These are phyloP conservation scores for Gadopsis bispinosus DNA, from an alignment of 2,797 vertebrate species.

Conservation along the genomic window DNA sequence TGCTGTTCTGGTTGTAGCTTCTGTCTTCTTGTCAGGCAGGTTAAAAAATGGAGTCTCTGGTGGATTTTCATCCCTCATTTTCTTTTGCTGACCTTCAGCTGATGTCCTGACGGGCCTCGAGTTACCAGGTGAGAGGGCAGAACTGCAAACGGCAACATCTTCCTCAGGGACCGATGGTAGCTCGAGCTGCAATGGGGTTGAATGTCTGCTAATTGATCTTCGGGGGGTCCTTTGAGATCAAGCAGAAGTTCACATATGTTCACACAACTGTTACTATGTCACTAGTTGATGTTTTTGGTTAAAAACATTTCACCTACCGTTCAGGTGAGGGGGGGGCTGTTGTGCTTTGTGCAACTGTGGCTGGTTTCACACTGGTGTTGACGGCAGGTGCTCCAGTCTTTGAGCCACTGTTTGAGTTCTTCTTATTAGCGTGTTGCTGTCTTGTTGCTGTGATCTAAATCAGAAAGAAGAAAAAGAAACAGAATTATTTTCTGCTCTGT, in stretches of 20 bases:
- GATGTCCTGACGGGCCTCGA: constrained; percentile 82
- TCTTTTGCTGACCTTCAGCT: constrained; percentile 76
- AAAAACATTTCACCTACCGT: constrained; percentile 77
- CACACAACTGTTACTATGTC: not conserved
- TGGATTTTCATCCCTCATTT: constrained; percentile 56
- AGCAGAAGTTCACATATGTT: constrained; percentile 9
- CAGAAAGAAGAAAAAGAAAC: constrained; percentile 10
- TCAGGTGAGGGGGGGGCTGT: constrained; percentile 81
- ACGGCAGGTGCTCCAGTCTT: constrained; percentile 27
- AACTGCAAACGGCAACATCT: constrained; percentile 53
- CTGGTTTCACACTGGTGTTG: constrained; percentile 76
- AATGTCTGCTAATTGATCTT: constrained; percentile 67
- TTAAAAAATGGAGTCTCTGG: constrained; percentile 27
- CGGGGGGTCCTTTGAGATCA: constrained; percentile 60
- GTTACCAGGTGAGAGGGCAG: constrained; percentile 60
- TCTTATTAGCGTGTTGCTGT: constrained; percentile 55
- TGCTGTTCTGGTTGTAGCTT: constrained; percentile 29
- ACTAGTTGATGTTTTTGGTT: not conserved
- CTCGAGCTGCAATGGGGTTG: constrained; percentile 72
- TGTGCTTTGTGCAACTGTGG: constrained; percentile 78
- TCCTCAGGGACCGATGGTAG: constrained; percentile 82
- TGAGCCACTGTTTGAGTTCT: constrained; percentile 68
- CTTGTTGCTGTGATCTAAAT: constrained; percentile 76
- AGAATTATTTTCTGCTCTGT: not conserved
- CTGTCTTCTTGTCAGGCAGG: constrained; percentile 18